phyloP scores from a whole-genome alignment of 1,140 invertebrate genomes.

The Archivesica marissinica region DNA sequence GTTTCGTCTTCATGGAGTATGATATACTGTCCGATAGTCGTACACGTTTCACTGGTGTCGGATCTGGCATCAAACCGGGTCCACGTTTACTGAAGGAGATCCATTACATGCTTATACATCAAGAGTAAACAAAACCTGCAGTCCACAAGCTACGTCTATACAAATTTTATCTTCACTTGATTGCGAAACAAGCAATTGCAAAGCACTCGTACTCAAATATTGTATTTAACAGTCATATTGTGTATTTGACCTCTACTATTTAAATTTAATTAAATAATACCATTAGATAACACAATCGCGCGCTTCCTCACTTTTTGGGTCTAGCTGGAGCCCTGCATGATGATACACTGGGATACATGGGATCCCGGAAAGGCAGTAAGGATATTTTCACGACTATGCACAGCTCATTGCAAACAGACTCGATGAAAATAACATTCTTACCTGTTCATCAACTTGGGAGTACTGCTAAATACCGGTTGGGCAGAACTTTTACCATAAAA shows the following conservation, averaged over 20 bases:
- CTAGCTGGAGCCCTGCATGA: too few species aligned
- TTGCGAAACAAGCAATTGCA: background rate
- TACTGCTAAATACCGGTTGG: background rate
- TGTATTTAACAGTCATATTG: too few species aligned
- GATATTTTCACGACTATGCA: too few species aligned
- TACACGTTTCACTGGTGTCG: constrained; percentile 26
- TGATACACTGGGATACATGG: too few species aligned
- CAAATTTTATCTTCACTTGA: background rate
- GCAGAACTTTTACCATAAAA: constrained; percentile 31
- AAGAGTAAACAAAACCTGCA: background rate
- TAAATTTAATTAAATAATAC: too few species aligned
- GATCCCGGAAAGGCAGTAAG: too few species aligned
- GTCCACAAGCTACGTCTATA: background rate
- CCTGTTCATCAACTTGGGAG: constrained; percentile 25
- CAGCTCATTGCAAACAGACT: too few species aligned
- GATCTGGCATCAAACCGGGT: constrained; percentile 54
- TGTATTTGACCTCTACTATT: background rate
- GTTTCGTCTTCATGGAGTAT: constrained; percentile 51
- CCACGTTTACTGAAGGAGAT: constrained; percentile 10
- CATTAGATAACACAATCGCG: too few species aligned
- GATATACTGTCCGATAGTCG: constrained; percentile 41
- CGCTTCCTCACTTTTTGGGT: too few species aligned
- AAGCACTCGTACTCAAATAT: too few species aligned
- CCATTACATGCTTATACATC: background rate
- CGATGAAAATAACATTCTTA: too few species aligned